phyloP scores from a whole-genome alignment of 2,797 vertebrate genomes.

The Catamblyrhynchus diadema region DNA sequence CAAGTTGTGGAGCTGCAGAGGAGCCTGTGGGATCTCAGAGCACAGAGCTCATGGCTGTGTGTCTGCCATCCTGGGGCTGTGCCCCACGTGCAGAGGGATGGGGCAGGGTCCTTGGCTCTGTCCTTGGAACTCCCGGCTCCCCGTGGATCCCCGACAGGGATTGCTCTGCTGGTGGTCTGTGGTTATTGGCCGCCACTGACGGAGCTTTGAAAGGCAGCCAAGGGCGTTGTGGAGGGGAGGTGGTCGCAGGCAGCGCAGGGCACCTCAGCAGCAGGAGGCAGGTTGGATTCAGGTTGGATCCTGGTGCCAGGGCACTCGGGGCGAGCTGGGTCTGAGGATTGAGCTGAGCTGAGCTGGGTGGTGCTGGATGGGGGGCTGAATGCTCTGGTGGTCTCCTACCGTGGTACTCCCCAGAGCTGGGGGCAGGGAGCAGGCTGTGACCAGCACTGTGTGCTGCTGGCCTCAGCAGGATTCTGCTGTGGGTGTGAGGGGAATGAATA shows the following conservation, averaged over 20 bases:
- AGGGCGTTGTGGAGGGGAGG: not conserved
- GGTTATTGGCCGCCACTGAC: not conserved
- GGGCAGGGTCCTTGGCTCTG: not conserved
- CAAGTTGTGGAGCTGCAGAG: not conserved
- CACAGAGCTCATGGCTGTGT: not conserved
- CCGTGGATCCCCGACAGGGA: not conserved
- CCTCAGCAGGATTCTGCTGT: constrained; percentile 12
- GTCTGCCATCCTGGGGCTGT: not conserved
- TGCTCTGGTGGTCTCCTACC: not conserved
- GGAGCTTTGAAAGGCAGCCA: not conserved
- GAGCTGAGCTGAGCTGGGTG: not conserved
- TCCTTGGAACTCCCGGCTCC: not conserved
- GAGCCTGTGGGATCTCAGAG: not conserved
- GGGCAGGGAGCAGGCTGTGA: constrained; percentile 7
- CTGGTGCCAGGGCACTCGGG: not conserved
- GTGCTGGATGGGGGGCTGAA: not conserved
- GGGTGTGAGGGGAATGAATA: constrained; percentile 42
- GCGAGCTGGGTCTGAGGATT: not conserved
- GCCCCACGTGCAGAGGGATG: not conserved
- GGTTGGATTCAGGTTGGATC: not conserved
- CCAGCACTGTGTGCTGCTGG: not conserved
- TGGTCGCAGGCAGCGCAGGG: not conserved
- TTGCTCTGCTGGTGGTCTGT: not conserved
- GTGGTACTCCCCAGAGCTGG: not conserved
- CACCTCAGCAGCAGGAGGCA: not conserved